Evolutionary conservation across 2,888 invertebrate genomes (phyloP).

Genomic region (Zaprionus obscuricornis): DNA sequence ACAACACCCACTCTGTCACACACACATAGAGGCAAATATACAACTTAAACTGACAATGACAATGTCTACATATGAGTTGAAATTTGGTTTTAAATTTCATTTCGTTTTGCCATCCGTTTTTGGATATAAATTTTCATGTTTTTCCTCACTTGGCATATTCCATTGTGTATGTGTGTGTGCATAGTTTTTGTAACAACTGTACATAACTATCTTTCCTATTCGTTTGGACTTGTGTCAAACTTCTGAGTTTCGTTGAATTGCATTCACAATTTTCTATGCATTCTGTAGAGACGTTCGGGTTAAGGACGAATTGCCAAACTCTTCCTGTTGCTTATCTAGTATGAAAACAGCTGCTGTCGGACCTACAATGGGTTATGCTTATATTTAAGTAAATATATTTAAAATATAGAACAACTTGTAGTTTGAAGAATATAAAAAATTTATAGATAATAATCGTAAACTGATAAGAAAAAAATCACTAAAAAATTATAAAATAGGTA

Average conservation of each 20-base stretch:
- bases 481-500: too few relatives aligned
- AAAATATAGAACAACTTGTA: too few relatives aligned
- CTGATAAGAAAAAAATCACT: too few relatives aligned
- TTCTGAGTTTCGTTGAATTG: constrained; percentile 38
- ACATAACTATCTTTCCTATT: constrained; percentile 23
- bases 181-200: constrained; percentile 52
- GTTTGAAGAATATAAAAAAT: too few relatives aligned
- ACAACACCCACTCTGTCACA: neutral
- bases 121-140: constrained; percentile 62
- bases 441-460: too few relatives aligned
- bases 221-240: constrained; percentile 27
- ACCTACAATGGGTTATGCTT: too few relatives aligned
- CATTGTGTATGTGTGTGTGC: constrained; percentile 47
- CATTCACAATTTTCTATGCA: too few relatives aligned
- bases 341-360: too few relatives aligned
- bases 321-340: too few relatives aligned
- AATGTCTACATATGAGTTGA: constrained; percentile 30
- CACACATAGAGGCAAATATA: neutral
- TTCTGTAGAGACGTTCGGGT: too few relatives aligned
- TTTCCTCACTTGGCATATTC: constrained; percentile 41
- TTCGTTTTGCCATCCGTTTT: constrained; percentile 45
- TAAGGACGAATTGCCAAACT: too few relatives aligned
- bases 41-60: constrained; percentile 8
- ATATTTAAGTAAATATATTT: too few relatives aligned
- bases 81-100: constrained; percentile 65